These are phyloP conservation scores for Cotesia chilonis DNA, from an alignment of 1,140 invertebrate species.

Conservation along the genomic window DNA sequence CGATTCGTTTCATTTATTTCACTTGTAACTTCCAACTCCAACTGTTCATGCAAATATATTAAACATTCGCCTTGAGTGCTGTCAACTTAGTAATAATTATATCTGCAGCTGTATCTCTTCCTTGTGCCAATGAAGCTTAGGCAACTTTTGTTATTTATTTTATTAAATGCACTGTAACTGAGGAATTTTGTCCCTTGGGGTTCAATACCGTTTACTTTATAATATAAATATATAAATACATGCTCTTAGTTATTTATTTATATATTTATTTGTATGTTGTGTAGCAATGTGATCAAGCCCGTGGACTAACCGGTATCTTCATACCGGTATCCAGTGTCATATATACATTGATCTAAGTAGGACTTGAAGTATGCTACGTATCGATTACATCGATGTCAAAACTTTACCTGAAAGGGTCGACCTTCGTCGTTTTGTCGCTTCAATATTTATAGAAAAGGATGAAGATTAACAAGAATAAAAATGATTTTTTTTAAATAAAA, in stretches of 20 bases:
- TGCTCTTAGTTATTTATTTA: neutral
- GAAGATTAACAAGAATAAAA: no score
- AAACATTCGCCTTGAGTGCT: constrained; percentile 40
- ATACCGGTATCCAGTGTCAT: constrained; percentile 22
- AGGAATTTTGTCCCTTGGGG: constrained; percentile 17
- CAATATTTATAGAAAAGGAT: neutral
- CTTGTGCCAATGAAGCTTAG: constrained; percentile 19
- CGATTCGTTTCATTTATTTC: constrained; percentile 20
- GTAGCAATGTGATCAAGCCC: neutral
- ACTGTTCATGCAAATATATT: constrained; percentile 55
- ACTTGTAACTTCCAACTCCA: constrained; percentile 3
- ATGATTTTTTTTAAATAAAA: no score
- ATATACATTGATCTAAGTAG: constrained; percentile 18
- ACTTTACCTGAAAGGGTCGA: constrained; percentile 27
- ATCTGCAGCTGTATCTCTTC: constrained; percentile 52
- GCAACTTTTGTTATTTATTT: constrained; percentile 40
- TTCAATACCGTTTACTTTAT: neutral
- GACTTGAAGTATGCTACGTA: constrained; percentile 21
- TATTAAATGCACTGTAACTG: constrained; percentile 43
- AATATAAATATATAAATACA: neutral
- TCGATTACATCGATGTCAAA: constrained; percentile 31
- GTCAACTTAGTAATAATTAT: constrained; percentile 53
- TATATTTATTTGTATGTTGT: neutral
- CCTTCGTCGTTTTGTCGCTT: constrained; percentile 16
- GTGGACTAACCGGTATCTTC: constrained; percentile 23